Conservation (phyloP, 2,888 invertebrate genomes). For the Cloeon dipterum region DNA sequence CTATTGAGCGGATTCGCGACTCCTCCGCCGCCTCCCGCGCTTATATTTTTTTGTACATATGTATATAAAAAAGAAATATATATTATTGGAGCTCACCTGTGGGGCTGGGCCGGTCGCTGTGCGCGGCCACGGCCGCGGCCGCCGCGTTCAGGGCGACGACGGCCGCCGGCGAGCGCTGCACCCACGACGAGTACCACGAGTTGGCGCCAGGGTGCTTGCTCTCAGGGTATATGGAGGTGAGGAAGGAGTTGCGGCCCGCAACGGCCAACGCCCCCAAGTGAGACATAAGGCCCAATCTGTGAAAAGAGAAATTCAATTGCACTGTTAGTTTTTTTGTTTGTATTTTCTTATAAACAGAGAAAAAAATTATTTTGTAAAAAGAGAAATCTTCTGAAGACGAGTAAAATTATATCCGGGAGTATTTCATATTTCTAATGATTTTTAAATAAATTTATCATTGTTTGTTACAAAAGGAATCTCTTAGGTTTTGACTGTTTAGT, state of each 20-base stretch:
- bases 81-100: background rate
- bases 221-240: background rate
- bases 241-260: conserved; percentile 14
- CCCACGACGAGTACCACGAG: background rate
- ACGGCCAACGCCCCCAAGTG: conserved; percentile 61
- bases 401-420: no score
- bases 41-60: no score
- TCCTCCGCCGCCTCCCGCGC: no score
- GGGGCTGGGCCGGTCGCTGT: background rate
- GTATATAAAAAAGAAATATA: no score
- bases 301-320: conserved; percentile 14
- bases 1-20: background rate
- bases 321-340: no score
- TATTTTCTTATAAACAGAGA: no score
- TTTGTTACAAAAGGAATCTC: no score
- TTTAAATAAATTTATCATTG: no score
- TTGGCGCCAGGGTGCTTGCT: background rate
- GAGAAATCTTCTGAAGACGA: no score
- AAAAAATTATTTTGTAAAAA: no score
- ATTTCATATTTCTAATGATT: no score
- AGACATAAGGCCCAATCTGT: conserved; percentile 60
- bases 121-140: background rate
- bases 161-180: background rate
- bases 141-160: conserved; percentile 1
- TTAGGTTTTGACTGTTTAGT: no score